Base-by-base conservation (phyloP, 1,140 invertebrate species). In the Gryon sp. region DNA sequence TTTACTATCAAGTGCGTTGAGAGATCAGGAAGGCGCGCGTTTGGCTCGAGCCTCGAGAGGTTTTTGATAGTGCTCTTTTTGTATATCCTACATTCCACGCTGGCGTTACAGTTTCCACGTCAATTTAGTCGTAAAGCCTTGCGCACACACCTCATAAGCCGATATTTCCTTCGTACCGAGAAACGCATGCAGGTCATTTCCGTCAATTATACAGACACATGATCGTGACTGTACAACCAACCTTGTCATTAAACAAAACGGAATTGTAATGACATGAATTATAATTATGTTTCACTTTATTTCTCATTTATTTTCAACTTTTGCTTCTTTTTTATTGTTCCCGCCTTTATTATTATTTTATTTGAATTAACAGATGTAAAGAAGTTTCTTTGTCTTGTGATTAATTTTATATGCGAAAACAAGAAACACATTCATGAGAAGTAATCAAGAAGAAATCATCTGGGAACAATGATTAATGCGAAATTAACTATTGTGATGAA, bases 121-220 rank as follows among this genome's bases (percentile, higher is more conserved):
- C 68, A 72, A 62, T 72, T 55, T 19, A 62, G 24, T 16, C 22
- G 32, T 22, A 55, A 72, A 62, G 46, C 41, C 6, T 40, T 24
- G n/a, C 12, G 16, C n/a, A n/a, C n/a, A n/a, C n/a, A n/a, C 46
- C 45, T 20, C 55, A 62, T 38, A 59, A 57, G 50, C 41, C 52
- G 69, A 73, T 73, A 65, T 65, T 73, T 65, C 59, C 69, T 53
- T 45, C 30, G 24, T 57, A 50, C 69, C 22, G 69, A 65, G 59
- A 73, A 65, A 62, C 52, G 18, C 59, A 65, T 65, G 52, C 59
- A 65, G 69, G 69, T 73, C 69, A 63, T 55, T 63, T 73, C 68
- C 68, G 68, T 63, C 59, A 41, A 73, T 63, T 73, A 73, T 72
- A 7, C 7, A 3, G 3, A 3, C 22, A 53, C 16, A 14, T 36